phyloP scores from a whole-genome alignment of 92 coral and sea anemone genomes.

The Actinernus sp. region DNA sequence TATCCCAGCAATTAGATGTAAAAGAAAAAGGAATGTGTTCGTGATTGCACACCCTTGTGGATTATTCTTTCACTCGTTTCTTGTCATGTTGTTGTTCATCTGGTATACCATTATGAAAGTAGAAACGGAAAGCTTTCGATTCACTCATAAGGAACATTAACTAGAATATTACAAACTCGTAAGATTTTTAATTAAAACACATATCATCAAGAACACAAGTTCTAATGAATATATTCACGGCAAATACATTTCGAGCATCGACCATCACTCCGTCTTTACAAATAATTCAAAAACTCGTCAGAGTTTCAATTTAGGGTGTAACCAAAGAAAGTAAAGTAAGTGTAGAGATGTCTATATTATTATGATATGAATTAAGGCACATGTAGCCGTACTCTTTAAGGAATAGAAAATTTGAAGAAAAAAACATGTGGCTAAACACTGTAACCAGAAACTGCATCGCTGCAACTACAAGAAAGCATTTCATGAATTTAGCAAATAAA shows the following conservation, averaged over 20 bases:
- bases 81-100: constrained; percentile 12
- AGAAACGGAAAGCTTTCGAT: constrained; percentile 19
- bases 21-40: too few relatives aligned
- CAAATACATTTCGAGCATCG: background rate
- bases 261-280: background rate
- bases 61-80: background rate
- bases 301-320: background rate
- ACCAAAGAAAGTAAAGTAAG: background rate
- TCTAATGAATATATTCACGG: constrained; percentile 5
- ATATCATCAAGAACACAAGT: constrained; percentile 21
- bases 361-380: too few relatives aligned
- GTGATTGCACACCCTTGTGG: constrained; percentile 30
- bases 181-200: constrained; percentile 17
- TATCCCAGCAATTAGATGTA: too few relatives aligned
- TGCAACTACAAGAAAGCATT: background rate
- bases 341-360: too few relatives aligned
- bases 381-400: too few relatives aligned
- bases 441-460: background rate
- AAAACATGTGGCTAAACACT: background rate
- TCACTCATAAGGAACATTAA: too few relatives aligned
- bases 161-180: constrained; percentile 18
- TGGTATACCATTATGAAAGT: constrained; percentile 18
- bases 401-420: too few relatives aligned
- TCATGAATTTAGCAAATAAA: background rate
- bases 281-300: background rate